phyloP scores from a whole-genome alignment of 2,113 vertebrate genomes.

The Xiphorhynchus elegans region DNA sequence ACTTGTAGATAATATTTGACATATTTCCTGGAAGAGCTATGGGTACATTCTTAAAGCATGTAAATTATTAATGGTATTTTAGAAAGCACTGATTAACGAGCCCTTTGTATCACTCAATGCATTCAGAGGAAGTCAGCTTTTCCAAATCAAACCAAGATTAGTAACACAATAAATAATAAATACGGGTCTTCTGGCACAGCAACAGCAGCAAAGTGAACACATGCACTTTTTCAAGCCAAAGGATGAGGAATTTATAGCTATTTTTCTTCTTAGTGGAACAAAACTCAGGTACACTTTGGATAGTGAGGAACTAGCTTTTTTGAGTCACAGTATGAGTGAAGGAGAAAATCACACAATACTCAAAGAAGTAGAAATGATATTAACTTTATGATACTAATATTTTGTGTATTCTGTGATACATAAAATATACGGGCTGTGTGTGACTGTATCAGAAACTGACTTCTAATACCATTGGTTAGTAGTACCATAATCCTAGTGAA shows the following conservation, averaged over 20 bases:
- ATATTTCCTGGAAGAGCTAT: background rate
- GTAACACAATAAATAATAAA: conserved; percentile 5
- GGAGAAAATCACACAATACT: background rate
- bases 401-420: background rate
- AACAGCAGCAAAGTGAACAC: background rate
- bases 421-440: background rate
- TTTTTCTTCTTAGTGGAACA: background rate
- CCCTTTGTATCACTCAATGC: background rate
- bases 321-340: background rate
- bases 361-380: background rate
- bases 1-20: background rate
- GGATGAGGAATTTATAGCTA: background rate
- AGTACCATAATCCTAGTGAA: background rate
- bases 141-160: background rate
- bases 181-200: background rate
- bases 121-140: background rate
- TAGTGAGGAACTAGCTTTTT: background rate
- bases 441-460: background rate
- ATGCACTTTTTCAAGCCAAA: background rate
- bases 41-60: background rate
- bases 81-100: background rate
- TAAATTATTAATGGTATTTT: conserved; percentile 24
- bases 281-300: background rate
- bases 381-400: background rate
- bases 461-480: background rate